phyloP scores from a whole-genome alignment of 1,140 invertebrate species.

The Drosophila pandora region DNA sequence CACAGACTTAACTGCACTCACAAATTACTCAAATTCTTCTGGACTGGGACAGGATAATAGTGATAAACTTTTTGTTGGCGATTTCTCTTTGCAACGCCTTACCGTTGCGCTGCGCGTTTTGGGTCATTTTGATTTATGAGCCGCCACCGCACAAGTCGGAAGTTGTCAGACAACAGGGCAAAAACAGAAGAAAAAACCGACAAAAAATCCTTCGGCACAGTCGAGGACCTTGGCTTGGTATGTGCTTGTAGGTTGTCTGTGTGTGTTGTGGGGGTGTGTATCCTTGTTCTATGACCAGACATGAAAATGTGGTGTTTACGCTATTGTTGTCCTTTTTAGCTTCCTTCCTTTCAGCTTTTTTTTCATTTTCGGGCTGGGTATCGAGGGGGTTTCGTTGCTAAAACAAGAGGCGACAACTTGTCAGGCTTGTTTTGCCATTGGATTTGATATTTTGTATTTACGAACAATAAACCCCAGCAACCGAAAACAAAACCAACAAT shows the following conservation, averaged over 20 bases:
- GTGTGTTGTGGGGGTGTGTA: conserved; percentile 2
- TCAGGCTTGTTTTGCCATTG: conserved; percentile 42
- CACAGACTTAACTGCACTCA: neutral
- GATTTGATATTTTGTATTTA: conserved; percentile 43
- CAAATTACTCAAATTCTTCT: neutral
- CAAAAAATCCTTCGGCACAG: conserved; percentile 7
- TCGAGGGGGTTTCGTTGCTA: conserved; percentile 21
- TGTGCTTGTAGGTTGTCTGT: neutral
- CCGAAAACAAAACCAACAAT: conserved; percentile 34
- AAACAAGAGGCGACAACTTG: conserved; percentile 63
- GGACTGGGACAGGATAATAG: conserved; percentile 1
- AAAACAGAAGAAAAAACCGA: conserved; percentile 11
- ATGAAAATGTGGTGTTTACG: conserved; percentile 5
- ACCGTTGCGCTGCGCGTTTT: conserved; percentile 22
- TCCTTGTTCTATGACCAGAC: conserved; percentile 32
- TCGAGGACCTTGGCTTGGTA: conserved; percentile 8
- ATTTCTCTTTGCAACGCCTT: neutral
- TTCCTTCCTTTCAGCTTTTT: conserved; percentile 21
- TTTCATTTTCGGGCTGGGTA: neutral
- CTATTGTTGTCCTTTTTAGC: conserved; percentile 29
- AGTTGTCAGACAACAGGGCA: conserved; percentile 49
- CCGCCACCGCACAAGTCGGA: conserved; percentile 53
- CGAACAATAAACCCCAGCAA: conserved; percentile 16
- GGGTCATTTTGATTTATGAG: conserved; percentile 67
- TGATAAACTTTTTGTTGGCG: conserved; percentile 1